A percentile compares a stretch with the other conserved stretches of the same genome.
These are phyloP conservation scores for Enoplolaimus lenunculus DNA, from an alignment of 2,888 invertebrate species.

Conservation along the genomic window DNA sequence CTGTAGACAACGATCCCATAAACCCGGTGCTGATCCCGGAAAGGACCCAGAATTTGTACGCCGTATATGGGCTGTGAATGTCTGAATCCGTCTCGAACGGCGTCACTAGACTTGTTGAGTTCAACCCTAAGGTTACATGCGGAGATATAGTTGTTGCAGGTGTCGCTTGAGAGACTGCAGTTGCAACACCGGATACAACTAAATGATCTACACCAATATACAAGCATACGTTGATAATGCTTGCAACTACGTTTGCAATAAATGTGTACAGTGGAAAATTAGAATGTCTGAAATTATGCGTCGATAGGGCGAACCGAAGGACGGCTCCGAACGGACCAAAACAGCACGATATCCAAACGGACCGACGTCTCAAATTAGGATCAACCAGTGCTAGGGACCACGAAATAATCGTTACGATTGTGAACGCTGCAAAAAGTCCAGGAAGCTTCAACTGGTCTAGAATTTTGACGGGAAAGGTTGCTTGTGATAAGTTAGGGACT, in stretches of 20 bases:
- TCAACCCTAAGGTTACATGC: neutral
- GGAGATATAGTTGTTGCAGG: neutral
- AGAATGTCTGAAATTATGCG: neutral
- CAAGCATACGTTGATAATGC: neutral
- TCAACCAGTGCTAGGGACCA: neutral
- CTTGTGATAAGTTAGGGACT: neutral
- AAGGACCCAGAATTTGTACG: neutral
- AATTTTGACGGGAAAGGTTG: neutral
- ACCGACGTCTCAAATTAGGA: neutral
- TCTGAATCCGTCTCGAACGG: neutral
- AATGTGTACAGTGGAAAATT: slow-evolving; percentile 13
- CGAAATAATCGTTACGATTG: neutral
- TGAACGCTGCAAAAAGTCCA: neutral
- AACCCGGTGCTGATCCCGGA: neutral
- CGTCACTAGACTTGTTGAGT: neutral
- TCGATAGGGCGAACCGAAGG: neutral
- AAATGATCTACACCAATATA: neutral
- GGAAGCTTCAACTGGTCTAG: neutral
- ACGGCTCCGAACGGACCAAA: slow-evolving; percentile 16
- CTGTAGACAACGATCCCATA: neutral
- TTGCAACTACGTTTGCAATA: slow-evolving; percentile 10
- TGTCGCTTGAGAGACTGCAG: neutral
- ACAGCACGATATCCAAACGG: neutral
- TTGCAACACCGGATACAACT: neutral
- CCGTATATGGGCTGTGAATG: neutral